phyloP scores from a whole-genome alignment of 2,888 invertebrate genomes.

The Diadromus collaris region DNA sequence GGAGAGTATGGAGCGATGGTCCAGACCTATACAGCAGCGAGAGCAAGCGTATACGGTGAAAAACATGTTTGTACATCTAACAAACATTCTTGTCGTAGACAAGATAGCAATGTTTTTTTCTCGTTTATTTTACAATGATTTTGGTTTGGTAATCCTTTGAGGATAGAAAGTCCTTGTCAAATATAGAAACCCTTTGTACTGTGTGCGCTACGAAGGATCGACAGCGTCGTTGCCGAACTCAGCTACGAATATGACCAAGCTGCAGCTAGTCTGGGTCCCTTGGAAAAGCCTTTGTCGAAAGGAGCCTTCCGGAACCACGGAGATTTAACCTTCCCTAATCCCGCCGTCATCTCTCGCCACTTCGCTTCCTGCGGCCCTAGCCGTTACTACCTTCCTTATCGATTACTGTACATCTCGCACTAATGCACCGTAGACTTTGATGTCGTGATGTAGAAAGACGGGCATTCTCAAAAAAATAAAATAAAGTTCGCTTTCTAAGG shows the following conservation, averaged over 20 bases:
- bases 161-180: too few relatives aligned
- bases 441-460: neutral
- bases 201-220: neutral
- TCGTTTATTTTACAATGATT: too few relatives aligned
- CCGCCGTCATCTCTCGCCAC: conserved; percentile 1
- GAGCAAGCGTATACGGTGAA: neutral
- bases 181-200: too few relatives aligned
- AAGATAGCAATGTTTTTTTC: too few relatives aligned
- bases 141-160: too few relatives aligned
- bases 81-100: too few relatives aligned
- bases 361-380: neutral
- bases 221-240: neutral
- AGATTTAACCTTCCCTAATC: conserved; percentile 23
- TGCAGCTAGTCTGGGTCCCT: neutral
- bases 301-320: neutral
- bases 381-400: conserved; percentile 6
- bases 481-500: neutral
- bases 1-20: conserved; percentile 19
- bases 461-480: neutral
- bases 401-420: neutral
- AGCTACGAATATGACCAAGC: neutral
- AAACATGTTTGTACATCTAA: neutral
- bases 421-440: conserved; percentile 3
- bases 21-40: conserved; percentile 8
- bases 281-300: neutral